Evolutionary conservation across 2,113 vertebrate species (phyloP).

Genomic region (Notarius lentiginosus): DNA sequence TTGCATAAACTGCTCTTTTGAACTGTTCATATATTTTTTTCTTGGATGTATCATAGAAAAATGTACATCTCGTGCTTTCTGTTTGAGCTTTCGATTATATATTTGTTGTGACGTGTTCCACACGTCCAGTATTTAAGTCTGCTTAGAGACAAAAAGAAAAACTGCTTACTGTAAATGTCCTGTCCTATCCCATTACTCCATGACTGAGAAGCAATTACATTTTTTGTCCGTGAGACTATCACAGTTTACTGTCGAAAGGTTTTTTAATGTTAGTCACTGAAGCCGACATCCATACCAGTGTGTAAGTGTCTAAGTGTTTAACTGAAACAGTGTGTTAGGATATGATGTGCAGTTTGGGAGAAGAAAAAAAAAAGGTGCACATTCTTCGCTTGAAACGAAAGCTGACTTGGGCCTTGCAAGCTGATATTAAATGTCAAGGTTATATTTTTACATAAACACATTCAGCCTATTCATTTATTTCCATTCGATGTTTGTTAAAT

Average conservation of each 20-base stretch:
- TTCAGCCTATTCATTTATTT: constrained; percentile 41
- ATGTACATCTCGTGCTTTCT: constrained; percentile 26
- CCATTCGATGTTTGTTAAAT: neutral
- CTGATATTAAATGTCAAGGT: constrained; percentile 73
- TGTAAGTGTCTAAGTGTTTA: neutral
- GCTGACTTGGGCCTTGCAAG: constrained; percentile 48
- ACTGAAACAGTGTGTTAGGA: constrained; percentile 2
- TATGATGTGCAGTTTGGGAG: neutral
- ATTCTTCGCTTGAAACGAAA: constrained; percentile 61
- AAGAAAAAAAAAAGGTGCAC: constrained; percentile 8
- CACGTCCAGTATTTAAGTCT: neutral
- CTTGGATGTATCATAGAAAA: constrained; percentile 12
- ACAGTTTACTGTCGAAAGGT: neutral
- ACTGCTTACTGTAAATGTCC: neutral
- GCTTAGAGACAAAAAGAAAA: neutral
- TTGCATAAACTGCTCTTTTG: constrained; percentile 37
- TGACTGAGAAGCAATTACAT: constrained; percentile 14
- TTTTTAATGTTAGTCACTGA: constrained; percentile 18
- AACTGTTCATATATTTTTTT: constrained; percentile 16
- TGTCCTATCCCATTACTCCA: constrained; percentile 22
- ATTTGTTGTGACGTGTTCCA: constrained; percentile 4
- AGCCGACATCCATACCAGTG: neutral
- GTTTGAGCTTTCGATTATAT: constrained; percentile 18
- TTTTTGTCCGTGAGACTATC: constrained; percentile 19
- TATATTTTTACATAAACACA: constrained; percentile 72